Evolutionary conservation across 2,113 vertebrate species (phyloP), one percentile per base, ranked within the genome.

Genomic region (Scartelaos histophorus): DNA sequence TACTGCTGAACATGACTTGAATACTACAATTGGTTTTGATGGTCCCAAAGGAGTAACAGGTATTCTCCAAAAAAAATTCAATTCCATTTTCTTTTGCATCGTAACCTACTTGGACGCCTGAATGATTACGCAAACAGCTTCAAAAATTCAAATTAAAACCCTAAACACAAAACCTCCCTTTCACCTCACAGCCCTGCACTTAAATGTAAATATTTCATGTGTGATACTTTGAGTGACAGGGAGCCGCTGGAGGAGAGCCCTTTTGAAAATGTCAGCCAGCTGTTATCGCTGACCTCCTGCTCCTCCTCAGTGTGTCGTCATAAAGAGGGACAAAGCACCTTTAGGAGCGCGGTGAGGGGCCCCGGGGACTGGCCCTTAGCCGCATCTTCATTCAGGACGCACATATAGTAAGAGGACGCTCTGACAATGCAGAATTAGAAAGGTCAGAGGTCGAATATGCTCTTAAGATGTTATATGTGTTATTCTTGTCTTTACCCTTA

Each of bases 201-300:
- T 61, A 19, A 61, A 34, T 25, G 25, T 34, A 61, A 17, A 34
- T 60, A 17, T 24, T 24, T 15, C 13, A 15, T 13, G 57, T 13
- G 21, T 34, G 58, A 12, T 3, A 24, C 15, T 29, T 61, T 61
- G 58, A 61, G 58, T 34, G 58, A 61, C 58, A 61, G 58, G 2
- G 24, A 29, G 58, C 15, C 58, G 25, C 58, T 34, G 58, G 58
- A 61, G 58, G 58, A 61, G 13, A 61, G 58, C 58, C 58, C 58
- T 61, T 61, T 61, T 16, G 56, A 61, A 61, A 61, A 34, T 61
- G 58, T 61, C 58, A 61, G 24, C 15, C 25, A 25, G 24, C 25
- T 61, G 13, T 61, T 61, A 61, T 61, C 58, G 7, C 58, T 61
- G 58, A 61, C 58, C 58, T 34, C 58, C 58, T 29, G 58, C 13